Evolutionary conservation across 2,888 invertebrate species (phyloP), one percentile per base, ranked within the genome.

Genomic region (Eupeodes luniger): DNA sequence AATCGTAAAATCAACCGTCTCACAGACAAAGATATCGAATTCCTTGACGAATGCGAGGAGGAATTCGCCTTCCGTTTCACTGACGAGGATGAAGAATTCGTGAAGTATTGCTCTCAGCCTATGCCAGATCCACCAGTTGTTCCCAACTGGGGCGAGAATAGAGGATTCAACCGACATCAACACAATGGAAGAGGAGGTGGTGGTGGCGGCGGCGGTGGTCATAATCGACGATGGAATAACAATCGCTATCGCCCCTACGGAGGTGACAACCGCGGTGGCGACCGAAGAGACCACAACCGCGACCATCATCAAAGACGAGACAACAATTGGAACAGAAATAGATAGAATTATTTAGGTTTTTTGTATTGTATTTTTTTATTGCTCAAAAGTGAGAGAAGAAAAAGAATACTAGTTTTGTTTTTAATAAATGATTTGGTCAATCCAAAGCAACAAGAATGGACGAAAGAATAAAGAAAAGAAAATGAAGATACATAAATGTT

Each of bases 41-140:
- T 96, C 90, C 91, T 96, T 74, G 94, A 94, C 6, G 94, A 95
- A 91, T 96, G 95, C 91, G 96, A 96, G 90, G 94, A 94, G 83
- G 95, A 95, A 91, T 95, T 96, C 69, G 94, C 95, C 90, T 93
- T 95, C 83, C 95, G 96, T 88, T 96, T 94, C 90, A 95, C 96
- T 53, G 95, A 95, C 49, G 94, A 95, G 9, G 96, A 96, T 93
- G 93, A 93, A 64, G 95, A 95, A 74, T 96, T 95, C 91, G 94
- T 95, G 94, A 92, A 92, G 40, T 91, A 94, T 34, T 93, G 92
- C 69, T 91, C 93, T 5, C 94, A 94, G 85, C 92, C 93, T 14
- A 93, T 94, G 19, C 91, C 92, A 2, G 94, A 94, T 11, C 96
- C 96, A 5, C 96, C 96, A 9, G 94, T 96, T 12, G 90, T 96